Conservation (phyloP, 2,888 invertebrate genomes). For the Cremastobaeus sp. region DNA sequence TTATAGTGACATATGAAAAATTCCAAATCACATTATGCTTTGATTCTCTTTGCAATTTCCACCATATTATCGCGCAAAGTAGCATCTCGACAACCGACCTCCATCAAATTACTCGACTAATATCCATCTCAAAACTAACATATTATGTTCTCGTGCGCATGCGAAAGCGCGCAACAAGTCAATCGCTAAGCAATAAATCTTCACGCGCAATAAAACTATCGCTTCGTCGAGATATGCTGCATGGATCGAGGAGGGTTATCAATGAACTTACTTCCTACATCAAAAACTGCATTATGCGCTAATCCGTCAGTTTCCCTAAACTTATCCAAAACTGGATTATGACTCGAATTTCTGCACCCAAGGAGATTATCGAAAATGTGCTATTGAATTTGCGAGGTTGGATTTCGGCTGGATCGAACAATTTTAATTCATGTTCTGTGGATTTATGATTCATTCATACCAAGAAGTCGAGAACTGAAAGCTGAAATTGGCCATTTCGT, state of each 20-base stretch:
- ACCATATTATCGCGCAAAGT: constrained; percentile 24
- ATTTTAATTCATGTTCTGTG: too few relatives aligned
- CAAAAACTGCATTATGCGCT: too few relatives aligned
- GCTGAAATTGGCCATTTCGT: constrained; percentile 69
- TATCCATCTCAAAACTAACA: constrained; percentile 41
- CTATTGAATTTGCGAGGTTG: too few relatives aligned
- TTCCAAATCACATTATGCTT: background rate
- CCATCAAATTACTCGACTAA: constrained; percentile 35
- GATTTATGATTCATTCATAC: constrained; percentile 73
- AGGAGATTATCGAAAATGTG: too few relatives aligned
- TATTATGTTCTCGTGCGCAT: constrained; percentile 40
- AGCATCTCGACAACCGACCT: constrained; percentile 17
- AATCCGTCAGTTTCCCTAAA: too few relatives aligned
- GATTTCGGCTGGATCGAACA: too few relatives aligned
- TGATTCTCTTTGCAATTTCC: constrained; percentile 2
- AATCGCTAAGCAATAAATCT: constrained; percentile 50
- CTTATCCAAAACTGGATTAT: too few relatives aligned
- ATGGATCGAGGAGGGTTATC: background rate
- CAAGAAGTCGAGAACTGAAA: too few relatives aligned
- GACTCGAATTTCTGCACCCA: too few relatives aligned
- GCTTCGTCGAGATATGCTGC: constrained; percentile 20
- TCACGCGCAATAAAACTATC: constrained; percentile 45
- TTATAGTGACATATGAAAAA: background rate
- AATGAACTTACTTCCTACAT: too few relatives aligned
- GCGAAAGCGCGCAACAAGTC: constrained; percentile 47